Conservation (phyloP, 2,797 vertebrate species). For the Varecia variegata region DNA sequence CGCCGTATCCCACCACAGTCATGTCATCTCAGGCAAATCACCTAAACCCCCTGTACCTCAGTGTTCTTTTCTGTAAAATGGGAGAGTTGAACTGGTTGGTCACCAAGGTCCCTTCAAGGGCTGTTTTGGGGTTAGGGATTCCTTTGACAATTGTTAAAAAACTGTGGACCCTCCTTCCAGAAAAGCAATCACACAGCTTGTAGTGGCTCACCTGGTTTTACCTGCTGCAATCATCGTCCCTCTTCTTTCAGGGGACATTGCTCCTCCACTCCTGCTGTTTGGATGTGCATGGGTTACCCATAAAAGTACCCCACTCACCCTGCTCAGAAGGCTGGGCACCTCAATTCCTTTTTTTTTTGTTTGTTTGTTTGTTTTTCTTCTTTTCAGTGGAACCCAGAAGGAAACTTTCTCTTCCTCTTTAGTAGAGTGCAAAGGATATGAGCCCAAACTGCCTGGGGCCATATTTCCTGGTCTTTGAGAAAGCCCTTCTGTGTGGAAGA, state of each 20-base stretch:
- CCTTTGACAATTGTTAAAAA: not conserved
- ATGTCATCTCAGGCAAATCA: not conserved
- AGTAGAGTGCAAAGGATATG: not conserved
- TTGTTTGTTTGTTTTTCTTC: not conserved
- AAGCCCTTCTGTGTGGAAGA: not conserved
- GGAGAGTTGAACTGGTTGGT: not conserved
- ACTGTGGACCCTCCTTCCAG: not conserved
- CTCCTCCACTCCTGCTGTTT: not conserved
- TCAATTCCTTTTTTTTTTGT: not conserved
- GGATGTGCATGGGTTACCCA: not conserved
- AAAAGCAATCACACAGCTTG: not conserved
- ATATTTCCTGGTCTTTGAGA: not conserved
- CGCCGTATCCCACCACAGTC: rapidly evolving
- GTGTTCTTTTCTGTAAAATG: not conserved
- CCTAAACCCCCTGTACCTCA: not conserved
- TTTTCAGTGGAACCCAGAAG: not conserved
- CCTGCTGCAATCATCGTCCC: not conserved
- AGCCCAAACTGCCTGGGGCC: not conserved
- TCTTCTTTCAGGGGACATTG: not conserved
- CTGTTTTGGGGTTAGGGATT: not conserved
- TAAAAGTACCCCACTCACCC: not conserved
- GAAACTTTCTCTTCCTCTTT: conserved; percentile 27
- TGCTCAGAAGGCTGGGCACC: not conserved
- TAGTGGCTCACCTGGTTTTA: not conserved
- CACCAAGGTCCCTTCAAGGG: not conserved